Evolutionary conservation across 2,113 vertebrate genomes (phyloP), one percentile per base, ranked within the genome.

Genomic region (Pogona vitticeps): DNA sequence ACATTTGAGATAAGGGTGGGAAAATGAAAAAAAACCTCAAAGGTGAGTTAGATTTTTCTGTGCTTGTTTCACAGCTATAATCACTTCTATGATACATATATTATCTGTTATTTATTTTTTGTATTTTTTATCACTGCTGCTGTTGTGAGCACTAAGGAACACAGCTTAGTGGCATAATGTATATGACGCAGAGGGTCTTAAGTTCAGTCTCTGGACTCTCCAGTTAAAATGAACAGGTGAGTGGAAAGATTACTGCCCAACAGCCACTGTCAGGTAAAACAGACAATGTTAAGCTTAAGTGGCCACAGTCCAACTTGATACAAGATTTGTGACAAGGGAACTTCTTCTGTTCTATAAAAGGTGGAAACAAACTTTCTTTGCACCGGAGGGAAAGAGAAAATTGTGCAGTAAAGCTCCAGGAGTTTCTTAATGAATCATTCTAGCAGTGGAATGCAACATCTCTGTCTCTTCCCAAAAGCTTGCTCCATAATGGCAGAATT

Each of bases 401-500:
- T 89, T 88, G 92, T 75, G 88, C 82, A 84, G 83, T 91, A 93
- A 91, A 82, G 81, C 89, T 91, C 88, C 91, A 87, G 85, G 88
- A 28, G 3, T 80, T 93, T 87, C n/a, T 90, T 92, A 92, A 59
- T 87, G 91, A 90, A 89, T 89, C 87, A 91, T 81, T 67, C 31
- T 87, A 76, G 46, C 6, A 82, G 33, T 67, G 6, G 40, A 20
- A 65, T n/a, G 71, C 89, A 88, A 78, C 56, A 73, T 94, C 92
- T 86, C 86, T 80, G 67, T 93, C 88, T 93, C 92, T 91, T 92
- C 91, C 85, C 77, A 82, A 94, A 80, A 91, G 92, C 85, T 26
- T 94, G 91, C 91, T 93, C 71, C 82, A 89, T 93, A 95, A 94
- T 93, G 70, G 73, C 91, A 93, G 88, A 90, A 88, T 94, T 93